Conservation (phyloP, 2,797 vertebrate genomes). For the Capromys pilorides region DNA sequence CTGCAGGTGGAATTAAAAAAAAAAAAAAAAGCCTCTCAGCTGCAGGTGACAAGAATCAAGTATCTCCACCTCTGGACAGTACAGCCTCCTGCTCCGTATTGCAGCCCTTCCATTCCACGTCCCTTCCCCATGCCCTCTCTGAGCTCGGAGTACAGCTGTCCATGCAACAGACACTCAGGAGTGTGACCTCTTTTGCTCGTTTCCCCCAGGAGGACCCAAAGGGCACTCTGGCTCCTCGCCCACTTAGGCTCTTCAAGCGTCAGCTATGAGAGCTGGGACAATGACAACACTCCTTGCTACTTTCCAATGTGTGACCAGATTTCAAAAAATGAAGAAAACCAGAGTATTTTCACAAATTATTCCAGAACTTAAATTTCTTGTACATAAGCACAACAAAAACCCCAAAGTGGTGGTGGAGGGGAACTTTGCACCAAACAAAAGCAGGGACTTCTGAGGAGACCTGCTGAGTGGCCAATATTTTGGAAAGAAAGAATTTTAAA, state of each 20-base stretch:
- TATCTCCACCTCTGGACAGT: fast-evolving
- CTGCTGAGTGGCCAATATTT: conserved; percentile 55
- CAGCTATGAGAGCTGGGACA: not conserved
- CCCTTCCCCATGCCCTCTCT: not conserved
- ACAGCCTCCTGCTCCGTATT: not conserved
- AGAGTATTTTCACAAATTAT: not conserved
- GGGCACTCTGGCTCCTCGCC: fast-evolving
- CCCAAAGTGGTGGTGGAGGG: not conserved
- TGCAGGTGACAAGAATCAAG: not conserved
- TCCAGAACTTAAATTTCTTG: not conserved
- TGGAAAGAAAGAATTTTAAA: conserved; percentile 65
- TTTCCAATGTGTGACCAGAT: not conserved
- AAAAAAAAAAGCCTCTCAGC: not conserved
- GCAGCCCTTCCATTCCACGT: fast-evolving
- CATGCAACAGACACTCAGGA: fast-evolving
- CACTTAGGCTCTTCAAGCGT: not conserved
- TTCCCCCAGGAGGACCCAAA: not conserved
- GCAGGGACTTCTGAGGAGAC: conserved; percentile 34
- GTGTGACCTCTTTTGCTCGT: not conserved
- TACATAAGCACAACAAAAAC: not conserved
- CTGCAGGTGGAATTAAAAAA: too few species aligned
- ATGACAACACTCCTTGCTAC: not conserved
- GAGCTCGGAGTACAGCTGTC: fast-evolving
- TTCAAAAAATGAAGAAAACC: not conserved
- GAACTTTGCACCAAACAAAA: not conserved